Percentiles rank a stretch among this genome's conserved stretches.
These are phyloP conservation scores for Psittacula echo DNA, from an alignment of 2,797 vertebrate species.

Conservation along the genomic window DNA sequence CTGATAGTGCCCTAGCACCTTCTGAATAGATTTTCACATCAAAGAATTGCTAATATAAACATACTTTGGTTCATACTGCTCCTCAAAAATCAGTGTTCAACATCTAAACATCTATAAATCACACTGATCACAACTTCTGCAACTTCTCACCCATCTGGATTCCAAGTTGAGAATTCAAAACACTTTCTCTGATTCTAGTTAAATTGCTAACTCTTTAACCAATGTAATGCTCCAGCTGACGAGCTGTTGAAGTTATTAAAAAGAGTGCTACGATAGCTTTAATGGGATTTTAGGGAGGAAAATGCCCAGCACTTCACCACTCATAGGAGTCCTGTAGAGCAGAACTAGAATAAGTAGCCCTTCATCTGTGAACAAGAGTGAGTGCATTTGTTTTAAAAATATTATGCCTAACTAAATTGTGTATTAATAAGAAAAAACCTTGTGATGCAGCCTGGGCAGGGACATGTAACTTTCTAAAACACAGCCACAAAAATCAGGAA, in stretches of 20 bases:
- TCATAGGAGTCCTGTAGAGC: not conserved
- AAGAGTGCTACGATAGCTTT: not conserved
- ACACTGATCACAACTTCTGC: not conserved
- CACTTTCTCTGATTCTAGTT: not conserved
- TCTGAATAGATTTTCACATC: slow-evolving; percentile 5
- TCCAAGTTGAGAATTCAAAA: not conserved
- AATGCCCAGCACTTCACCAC: not conserved
- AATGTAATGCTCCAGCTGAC: rapidly evolving
- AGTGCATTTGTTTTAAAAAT: not conserved
- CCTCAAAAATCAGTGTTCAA: not conserved
- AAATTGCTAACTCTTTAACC: not conserved
- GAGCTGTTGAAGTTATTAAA: not conserved
- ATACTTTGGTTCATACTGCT: not conserved
- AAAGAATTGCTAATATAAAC: not conserved
- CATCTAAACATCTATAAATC: not conserved
- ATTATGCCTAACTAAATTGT: rapidly evolving
- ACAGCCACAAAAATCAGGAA: not conserved
- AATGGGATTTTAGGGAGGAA: not conserved
- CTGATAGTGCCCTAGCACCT: slow-evolving; percentile 21
- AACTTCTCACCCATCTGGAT: not conserved
- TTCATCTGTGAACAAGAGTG: not conserved
- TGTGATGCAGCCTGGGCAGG: not conserved
- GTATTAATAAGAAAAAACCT: not conserved
- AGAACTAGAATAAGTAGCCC: not conserved
- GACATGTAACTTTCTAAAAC: not conserved